Percentiles rank a stretch among this genome's conserved stretches.
phyloP scores from a whole-genome alignment of 2,113 vertebrate species.

The Pholis gunnellus region DNA sequence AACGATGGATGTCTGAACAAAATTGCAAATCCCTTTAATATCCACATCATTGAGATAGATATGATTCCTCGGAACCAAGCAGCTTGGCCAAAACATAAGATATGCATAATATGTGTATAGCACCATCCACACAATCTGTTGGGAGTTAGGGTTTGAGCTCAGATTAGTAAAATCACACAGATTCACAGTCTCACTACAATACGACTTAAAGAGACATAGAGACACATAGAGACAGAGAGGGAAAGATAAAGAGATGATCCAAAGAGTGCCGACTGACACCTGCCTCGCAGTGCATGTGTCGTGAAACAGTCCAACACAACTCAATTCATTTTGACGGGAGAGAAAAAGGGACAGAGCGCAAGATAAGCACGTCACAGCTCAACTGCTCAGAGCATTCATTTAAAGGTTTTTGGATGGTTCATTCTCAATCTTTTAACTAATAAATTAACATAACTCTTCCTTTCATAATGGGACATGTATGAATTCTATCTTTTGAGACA shows the following conservation, averaged over 20 bases:
- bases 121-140: slow-evolving; percentile 25
- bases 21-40: neutral
- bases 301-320: slow-evolving; percentile 17
- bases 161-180: slow-evolving; percentile 52
- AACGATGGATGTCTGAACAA: too few relatives aligned
- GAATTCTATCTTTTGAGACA: neutral
- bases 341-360: slow-evolving; percentile 16
- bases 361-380: slow-evolving; percentile 15
- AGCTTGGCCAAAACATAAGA: neutral
- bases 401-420: neutral
- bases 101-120: neutral
- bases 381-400: slow-evolving; percentile 24
- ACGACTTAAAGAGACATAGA: slow-evolving; percentile 16
- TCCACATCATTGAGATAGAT: neutral
- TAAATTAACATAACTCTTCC: neutral
- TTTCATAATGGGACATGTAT: neutral
- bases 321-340: slow-evolving; percentile 10
- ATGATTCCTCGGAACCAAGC: neutral
- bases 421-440: neutral
- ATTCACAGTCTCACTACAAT: slow-evolving; percentile 4
- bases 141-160: slow-evolving; percentile 29
- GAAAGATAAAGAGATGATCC: slow-evolving; percentile 35
- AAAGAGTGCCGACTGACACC: slow-evolving; percentile 36
- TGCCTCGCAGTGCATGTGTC: slow-evolving; percentile 43
- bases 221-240: neutral